phyloP scores from a whole-genome alignment of 2,888 invertebrate genomes.

The Platerodrilus igneus region DNA sequence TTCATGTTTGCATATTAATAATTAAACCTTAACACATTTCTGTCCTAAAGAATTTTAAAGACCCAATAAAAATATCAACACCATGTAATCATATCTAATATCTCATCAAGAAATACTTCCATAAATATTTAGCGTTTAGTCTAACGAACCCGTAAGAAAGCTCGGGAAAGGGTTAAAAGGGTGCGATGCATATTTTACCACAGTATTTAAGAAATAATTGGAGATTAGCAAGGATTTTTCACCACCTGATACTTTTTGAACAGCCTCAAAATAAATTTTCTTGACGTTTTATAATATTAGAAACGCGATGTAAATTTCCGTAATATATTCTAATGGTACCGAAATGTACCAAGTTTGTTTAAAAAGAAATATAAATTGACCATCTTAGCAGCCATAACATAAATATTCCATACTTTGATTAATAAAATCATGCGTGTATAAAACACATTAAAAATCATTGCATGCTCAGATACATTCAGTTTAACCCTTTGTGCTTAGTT shows the following conservation, averaged over 20 bases:
- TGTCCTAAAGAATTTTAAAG: slow-evolving; percentile 18
- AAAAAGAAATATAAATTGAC: slow-evolving; percentile 19
- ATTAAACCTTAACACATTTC: too few species aligned
- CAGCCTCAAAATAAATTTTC: slow-evolving; percentile 3
- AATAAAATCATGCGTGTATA: slow-evolving; percentile 47
- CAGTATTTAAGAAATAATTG: slow-evolving; percentile 21
- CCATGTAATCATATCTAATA: slow-evolving; percentile 21
- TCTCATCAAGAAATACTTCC: slow-evolving; percentile 20
- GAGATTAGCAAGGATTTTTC: slow-evolving; percentile 24
- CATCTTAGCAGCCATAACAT: slow-evolving; percentile 23
- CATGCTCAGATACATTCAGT: slow-evolving; percentile 40
- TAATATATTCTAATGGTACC: slow-evolving; percentile 15
- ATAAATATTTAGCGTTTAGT: slow-evolving; percentile 15
- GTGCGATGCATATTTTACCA: slow-evolving; percentile 19
- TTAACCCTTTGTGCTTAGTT: slow-evolving; percentile 32
- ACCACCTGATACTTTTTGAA: slow-evolving; percentile 22
- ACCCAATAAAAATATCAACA: slow-evolving; percentile 21
- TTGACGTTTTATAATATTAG: background rate
- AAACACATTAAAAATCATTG: slow-evolving; percentile 46
- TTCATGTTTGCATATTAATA: too few species aligned
- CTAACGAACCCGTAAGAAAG: slow-evolving; percentile 6
- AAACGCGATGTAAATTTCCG: slow-evolving; percentile 4
- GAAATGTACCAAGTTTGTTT: slow-evolving; percentile 15
- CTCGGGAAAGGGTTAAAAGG: slow-evolving; percentile 12
- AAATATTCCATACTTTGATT: slow-evolving; percentile 36